Base-by-base conservation (phyloP, 2,113 vertebrate species). In the Nothobranchius furzeri region DNA sequence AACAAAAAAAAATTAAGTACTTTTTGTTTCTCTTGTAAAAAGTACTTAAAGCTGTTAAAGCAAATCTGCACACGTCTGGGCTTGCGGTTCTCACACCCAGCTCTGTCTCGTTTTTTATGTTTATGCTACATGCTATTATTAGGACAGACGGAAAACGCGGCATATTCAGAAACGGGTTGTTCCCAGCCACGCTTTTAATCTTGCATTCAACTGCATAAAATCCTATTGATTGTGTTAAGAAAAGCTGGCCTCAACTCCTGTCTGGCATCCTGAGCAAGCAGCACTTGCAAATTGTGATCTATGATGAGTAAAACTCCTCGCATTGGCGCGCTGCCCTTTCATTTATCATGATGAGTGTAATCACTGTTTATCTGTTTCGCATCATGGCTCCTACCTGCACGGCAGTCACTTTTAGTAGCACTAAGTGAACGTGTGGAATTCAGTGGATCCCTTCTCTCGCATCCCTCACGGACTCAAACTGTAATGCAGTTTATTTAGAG, bases 331-430 rank as follows among this genome's bases (percentile, higher is more conserved):
- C 37, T 84, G 82, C 82, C 87, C 86, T 83, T 83, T 81, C 88
- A 91, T 91, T 91, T 88, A 89, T 90, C 85, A 85, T 56, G 7
- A 67, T 75, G 78, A 87, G 78, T 6, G 51, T 91, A 90, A 91
- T 87, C 85, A 89, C 76, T 89, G 88, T 90, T 91, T 89, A 91
- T 91, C 88, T 88, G 84, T 80, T 90, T 88, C 74, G 62, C 85
- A 88, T 87, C 81, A 79, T 81, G 75, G 82, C 76, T 87, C 68
- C 76, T 82, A 89, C 85, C 89, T 89, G 81, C 81, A 64, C 75
- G 64, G 76, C 79, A 79, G 70, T 88, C 77, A 78, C 78, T 81
- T 85, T 78, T 71, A 78, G 78, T 67, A 47, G 52, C 75, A 75
- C 83, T 82, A 82, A 84, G 68, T 71, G 72, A 83, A 78, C 70